A percentile compares a stretch with the other conserved stretches of the same genome.
Evolutionary conservation across 2,113 vertebrate species (phyloP).

Genomic region (Edolisoma coerulescens): DNA sequence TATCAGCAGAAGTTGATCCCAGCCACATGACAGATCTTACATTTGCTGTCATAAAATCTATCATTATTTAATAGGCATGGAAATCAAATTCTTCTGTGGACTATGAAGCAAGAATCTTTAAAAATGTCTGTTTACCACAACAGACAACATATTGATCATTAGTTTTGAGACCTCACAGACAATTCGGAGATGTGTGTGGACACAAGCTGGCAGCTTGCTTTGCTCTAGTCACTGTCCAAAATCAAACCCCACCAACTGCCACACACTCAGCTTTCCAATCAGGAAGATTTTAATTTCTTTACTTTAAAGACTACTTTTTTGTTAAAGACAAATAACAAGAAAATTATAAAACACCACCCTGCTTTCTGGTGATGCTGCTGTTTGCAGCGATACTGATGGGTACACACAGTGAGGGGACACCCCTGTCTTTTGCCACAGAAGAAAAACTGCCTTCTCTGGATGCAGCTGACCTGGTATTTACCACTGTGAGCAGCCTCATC

Average conservation of each 20-base stretch:
- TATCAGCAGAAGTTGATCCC: conserved; percentile 41
- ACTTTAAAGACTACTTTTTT: not conserved
- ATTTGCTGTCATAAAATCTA: conserved; percentile 63
- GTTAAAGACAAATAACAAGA: not conserved
- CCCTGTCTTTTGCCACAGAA: not conserved
- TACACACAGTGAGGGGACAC: not conserved
- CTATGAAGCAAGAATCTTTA: conserved; percentile 18
- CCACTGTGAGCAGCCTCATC: not conserved
- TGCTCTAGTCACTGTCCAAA: not conserved
- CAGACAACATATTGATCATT: not conserved
- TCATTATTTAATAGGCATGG: conserved; percentile 59
- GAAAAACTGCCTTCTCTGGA: not conserved
- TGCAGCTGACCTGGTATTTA: not conserved
- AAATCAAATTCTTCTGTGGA: conserved; percentile 52
- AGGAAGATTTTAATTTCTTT: not conserved
- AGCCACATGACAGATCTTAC: conserved; percentile 33
- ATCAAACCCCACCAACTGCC: not conserved
- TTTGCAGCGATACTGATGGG: not conserved
- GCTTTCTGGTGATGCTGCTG: not conserved
- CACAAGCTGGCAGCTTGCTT: not conserved
- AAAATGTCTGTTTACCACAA: conserved; percentile 34
- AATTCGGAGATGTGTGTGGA: not conserved
- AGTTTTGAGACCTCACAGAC: conserved; percentile 21
- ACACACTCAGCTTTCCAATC: not conserved
- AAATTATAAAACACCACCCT: not conserved